A percentile compares a stretch with the other conserved stretches of the same genome.
Conservation (phyloP, 2,888 invertebrate genomes). For the Pristionchus maxplancki region DNA sequence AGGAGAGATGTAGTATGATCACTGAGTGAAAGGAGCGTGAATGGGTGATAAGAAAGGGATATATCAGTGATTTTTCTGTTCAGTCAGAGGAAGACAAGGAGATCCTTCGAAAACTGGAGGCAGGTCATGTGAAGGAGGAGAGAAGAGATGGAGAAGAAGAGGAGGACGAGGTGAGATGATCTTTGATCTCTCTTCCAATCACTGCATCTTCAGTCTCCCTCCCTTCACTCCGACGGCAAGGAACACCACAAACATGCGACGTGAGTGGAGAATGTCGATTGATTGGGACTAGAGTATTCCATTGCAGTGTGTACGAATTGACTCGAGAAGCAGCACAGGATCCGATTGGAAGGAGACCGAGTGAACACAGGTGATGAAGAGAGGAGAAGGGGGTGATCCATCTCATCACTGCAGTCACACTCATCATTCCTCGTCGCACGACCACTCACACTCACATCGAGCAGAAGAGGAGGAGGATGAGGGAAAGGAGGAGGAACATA, state of each 20-base stretch:
- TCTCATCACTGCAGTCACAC: background rate
- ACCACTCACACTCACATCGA: slow-evolving; percentile 1
- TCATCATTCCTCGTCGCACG: slow-evolving; percentile 6
- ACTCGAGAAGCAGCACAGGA: slow-evolving; percentile 23
- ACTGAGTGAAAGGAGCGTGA: background rate
- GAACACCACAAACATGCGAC: background rate
- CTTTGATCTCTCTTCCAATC: slow-evolving; percentile 7
- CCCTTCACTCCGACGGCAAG: background rate
- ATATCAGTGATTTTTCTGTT: slow-evolving; percentile 11
- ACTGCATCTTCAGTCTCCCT: background rate
- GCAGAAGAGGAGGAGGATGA: background rate
- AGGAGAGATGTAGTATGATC: no score
- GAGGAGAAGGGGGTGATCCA: background rate
- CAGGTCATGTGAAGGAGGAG: slow-evolving; percentile 6
- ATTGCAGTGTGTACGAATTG: slow-evolving; percentile 28
- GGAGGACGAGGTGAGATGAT: background rate
- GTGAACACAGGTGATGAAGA: background rate
- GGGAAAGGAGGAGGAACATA: background rate
- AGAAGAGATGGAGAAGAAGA: slow-evolving; percentile 6
- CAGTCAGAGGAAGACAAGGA: slow-evolving; percentile 35
- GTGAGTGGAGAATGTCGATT: background rate
- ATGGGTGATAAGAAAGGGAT: background rate
- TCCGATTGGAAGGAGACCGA: slow-evolving; percentile 24
- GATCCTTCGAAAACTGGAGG: background rate
- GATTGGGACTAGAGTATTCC: background rate